Evolutionary conservation across 2,888 invertebrate species (phyloP).

Genomic region (Eustalomyia histrio): DNA sequence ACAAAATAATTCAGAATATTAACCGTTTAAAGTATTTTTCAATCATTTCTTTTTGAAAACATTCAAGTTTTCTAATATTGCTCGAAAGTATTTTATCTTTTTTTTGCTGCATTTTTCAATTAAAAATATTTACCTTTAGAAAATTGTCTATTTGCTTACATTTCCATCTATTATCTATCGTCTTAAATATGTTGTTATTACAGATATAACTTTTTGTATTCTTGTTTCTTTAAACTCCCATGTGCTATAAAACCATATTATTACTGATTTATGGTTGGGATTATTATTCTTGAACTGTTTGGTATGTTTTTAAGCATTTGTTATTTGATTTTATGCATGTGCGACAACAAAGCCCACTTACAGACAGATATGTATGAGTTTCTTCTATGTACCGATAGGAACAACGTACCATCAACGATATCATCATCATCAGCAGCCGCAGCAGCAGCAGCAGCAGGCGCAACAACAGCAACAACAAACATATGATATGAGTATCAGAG

Average conservation of each 20-base stretch:
- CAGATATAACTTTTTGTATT: background rate
- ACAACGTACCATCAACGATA: background rate
- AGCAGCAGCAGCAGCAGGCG: no score
- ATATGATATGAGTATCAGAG: background rate
- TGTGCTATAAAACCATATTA: conserved; percentile 59
- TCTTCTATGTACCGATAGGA: background rate
- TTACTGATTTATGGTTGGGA: conserved; percentile 60
- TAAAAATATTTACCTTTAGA: background rate
- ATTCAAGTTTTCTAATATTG: no score
- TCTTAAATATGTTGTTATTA: background rate
- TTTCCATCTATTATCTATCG: background rate
- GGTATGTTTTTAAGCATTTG: conserved; percentile 59
- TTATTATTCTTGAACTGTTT: conserved; percentile 62
- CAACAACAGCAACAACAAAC: background rate
- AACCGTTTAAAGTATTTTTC: no score
- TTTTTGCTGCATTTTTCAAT: background rate
- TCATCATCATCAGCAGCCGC: no score
- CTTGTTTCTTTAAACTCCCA: conserved; percentile 14
- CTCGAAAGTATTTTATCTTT: no score
- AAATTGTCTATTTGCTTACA: background rate
- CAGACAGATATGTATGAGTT: conserved; percentile 15
- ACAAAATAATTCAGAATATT: no score
- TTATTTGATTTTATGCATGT: conserved; percentile 65
- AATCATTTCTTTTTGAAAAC: background rate
- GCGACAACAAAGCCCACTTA: conserved; percentile 60